Percentiles rank a stretch among this genome's conserved stretches.
phyloP scores from a whole-genome alignment of 2,888 invertebrate species.

The Rhaphigaster nebulosa region DNA sequence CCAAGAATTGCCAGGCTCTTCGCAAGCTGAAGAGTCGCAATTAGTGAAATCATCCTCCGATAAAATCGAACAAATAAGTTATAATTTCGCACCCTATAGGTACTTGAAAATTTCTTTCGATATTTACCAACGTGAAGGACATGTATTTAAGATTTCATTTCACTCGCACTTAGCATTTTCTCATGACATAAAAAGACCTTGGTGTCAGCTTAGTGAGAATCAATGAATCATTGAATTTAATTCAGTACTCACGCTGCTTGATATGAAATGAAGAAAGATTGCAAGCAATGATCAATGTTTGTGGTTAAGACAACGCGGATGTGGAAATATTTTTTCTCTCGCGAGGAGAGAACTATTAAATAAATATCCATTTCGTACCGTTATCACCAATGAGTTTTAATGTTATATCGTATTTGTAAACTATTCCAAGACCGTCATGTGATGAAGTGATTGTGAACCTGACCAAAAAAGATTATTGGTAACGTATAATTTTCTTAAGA shows the following conservation, averaged over 20 bases:
- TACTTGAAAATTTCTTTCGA: not conserved
- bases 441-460: no score
- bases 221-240: constrained; percentile 14
- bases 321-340: not conserved
- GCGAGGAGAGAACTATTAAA: not conserved
- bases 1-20: not conserved
- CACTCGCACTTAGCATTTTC: not conserved
- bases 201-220: not conserved
- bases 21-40: not conserved
- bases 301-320: not conserved
- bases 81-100: not conserved
- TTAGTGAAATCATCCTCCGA: not conserved
- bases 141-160: not conserved
- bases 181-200: not conserved
- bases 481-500: no score
- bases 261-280: not conserved
- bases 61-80: not conserved
- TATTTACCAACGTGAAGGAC: not conserved
- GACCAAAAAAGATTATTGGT: no score
- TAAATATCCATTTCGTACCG: not conserved
- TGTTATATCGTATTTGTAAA: no score
- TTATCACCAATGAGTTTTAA: not conserved
- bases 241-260: not conserved
- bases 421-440: no score
- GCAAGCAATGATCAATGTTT: not conserved